Percentiles rank a stretch among this genome's conserved stretches.
Evolutionary conservation across 1,140 invertebrate genomes (phyloP).

Genomic region (Fopius arisanus): DNA sequence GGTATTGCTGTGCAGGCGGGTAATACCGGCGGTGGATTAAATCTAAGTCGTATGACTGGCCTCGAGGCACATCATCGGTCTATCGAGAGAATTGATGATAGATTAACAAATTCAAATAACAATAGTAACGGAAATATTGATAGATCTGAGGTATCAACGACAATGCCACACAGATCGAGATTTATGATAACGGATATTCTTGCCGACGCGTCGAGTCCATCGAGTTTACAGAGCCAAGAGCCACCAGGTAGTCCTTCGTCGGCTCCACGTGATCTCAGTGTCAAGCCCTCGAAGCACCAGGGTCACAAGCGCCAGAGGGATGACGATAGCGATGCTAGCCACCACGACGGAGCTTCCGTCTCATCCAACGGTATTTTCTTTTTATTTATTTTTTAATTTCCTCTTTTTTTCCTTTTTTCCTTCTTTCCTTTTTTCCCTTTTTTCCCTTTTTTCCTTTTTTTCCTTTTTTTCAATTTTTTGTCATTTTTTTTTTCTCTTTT

Average conservation of each 20-base stretch:
- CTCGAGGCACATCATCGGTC: slow-evolving; percentile 48
- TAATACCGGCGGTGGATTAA: slow-evolving; percentile 50
- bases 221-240: slow-evolving; percentile 52
- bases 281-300: slow-evolving; percentile 47
- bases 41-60: slow-evolving; percentile 57
- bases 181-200: slow-evolving; percentile 85
- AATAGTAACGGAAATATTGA: slow-evolving; percentile 35
- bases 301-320: slow-evolving; percentile 57
- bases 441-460: too few relatives aligned
- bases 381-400: too few relatives aligned
- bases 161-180: slow-evolving; percentile 72
- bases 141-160: slow-evolving; percentile 57
- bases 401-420: too few relatives aligned
- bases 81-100: slow-evolving; percentile 45
- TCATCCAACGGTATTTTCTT: slow-evolving; percentile 58
- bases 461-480: too few relatives aligned
- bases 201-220: slow-evolving; percentile 65
- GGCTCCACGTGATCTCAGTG: slow-evolving; percentile 58
- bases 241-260: slow-evolving; percentile 59
- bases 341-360: slow-evolving; percentile 60
- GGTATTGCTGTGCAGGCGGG: slow-evolving; percentile 52
- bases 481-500: too few relatives aligned
- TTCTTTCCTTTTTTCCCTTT: too few relatives aligned
- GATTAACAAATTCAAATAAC: slow-evolving; percentile 44
- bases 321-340: slow-evolving; percentile 62